These are phyloP conservation scores for Aphelocoma coerulescens DNA, from an alignment of 2,113 vertebrate species.

Conservation along the genomic window DNA sequence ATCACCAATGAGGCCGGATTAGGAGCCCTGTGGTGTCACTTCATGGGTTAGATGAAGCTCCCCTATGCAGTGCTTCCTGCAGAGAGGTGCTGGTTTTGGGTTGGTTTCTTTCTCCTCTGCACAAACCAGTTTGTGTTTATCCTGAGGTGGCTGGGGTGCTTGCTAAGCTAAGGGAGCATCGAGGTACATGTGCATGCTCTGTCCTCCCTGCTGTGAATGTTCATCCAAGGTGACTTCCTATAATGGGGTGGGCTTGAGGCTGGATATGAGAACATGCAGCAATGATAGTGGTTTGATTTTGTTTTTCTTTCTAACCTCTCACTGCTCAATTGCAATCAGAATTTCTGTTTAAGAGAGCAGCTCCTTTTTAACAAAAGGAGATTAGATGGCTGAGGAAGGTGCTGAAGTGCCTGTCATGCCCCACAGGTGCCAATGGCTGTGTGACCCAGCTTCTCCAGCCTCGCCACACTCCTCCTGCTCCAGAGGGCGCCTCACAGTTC, in stretches of 20 bases:
- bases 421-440: accelerated
- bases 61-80: background rate
- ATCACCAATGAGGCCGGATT: accelerated
- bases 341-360: background rate
- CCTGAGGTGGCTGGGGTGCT: no score
- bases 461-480: accelerated
- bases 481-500: accelerated
- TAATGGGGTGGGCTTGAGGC: background rate
- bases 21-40: no score
- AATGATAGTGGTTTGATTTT: background rate
- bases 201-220: background rate
- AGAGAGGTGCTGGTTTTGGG: accelerated
- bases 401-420: background rate
- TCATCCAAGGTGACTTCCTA: background rate
- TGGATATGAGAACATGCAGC: background rate
- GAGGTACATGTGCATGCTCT: accelerated
- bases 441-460: background rate
- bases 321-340: background rate
- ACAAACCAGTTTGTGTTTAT: background rate
- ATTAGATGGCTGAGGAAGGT: background rate
- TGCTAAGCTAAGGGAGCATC: background rate
- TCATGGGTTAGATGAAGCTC: accelerated
- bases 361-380: background rate
- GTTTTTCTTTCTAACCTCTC: background rate
- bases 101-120: background rate